phyloP scores from a whole-genome alignment of 2,888 invertebrate genomes.

The Ariolimax columbianus region DNA sequence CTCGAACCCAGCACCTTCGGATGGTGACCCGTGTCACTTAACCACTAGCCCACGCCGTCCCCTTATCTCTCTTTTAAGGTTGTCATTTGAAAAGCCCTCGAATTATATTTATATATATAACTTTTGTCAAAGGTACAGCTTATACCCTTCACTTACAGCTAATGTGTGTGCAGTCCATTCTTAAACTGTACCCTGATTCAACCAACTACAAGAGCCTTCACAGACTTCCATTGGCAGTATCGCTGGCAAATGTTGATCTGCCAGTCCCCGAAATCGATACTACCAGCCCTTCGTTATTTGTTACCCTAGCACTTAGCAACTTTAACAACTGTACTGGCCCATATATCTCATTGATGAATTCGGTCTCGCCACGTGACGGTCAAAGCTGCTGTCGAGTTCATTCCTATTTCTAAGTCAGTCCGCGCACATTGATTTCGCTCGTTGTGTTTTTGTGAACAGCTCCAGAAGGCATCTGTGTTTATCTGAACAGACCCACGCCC shows the following conservation, averaged over 20 bases:
- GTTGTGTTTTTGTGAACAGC: not conserved
- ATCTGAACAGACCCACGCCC: too few species aligned
- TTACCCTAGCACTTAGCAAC: constrained; percentile 19
- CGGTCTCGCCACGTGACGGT: constrained; percentile 2
- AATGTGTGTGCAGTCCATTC: not conserved
- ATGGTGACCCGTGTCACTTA: too few species aligned
- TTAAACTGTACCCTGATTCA: not conserved
- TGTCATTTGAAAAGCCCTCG: too few species aligned
- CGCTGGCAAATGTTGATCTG: not conserved
- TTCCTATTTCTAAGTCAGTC: not conserved
- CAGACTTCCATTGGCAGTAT: not conserved
- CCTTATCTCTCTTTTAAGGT: too few species aligned
- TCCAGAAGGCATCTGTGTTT: too few species aligned
- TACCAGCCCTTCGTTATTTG: constrained; percentile 27
- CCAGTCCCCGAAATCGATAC: not conserved
- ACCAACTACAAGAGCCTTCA: not conserved
- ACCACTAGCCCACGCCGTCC: too few species aligned
- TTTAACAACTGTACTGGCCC: constrained; percentile 19
- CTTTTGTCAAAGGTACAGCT: too few species aligned
- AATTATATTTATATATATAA: too few species aligned
- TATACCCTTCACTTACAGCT: not conserved
- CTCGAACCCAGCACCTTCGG: too few species aligned
- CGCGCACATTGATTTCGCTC: constrained; percentile 5
- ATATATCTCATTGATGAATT: constrained; percentile 10
- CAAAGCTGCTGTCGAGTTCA: not conserved